Percentiles rank a stretch among this genome's conserved stretches.
Conservation (phyloP, 2,113 vertebrate genomes). For the Eretmochelys imbricata region DNA sequence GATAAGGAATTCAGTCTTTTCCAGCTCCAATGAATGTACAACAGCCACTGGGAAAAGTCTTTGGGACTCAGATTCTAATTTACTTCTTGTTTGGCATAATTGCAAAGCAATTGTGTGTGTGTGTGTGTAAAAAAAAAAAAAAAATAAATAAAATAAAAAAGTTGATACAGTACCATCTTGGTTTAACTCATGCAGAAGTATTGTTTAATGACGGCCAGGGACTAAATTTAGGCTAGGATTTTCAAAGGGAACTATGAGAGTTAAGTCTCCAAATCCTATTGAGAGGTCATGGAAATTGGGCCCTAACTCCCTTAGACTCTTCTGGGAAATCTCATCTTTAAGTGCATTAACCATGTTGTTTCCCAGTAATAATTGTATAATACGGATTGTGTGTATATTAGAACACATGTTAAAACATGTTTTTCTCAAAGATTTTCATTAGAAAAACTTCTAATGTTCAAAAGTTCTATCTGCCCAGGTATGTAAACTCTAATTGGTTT, state of each 20-base stretch:
- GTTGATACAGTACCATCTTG: background rate
- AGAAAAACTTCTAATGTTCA: background rate
- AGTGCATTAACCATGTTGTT: background rate
- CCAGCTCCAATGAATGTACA: constrained; percentile 66
- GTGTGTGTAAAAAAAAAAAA: fast-evolving
- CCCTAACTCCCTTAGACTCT: background rate
- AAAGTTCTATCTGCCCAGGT: background rate
- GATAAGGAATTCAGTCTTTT: constrained; percentile 76
- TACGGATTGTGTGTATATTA: background rate
- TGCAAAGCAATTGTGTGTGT: constrained; percentile 24
- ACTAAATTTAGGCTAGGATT: background rate
- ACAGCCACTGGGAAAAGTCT: constrained; percentile 68
- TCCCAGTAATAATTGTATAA: background rate
- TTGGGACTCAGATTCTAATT: constrained; percentile 49
- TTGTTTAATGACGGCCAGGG: background rate
- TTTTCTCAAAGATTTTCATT: background rate
- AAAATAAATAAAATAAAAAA: background rate
- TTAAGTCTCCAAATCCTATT: background rate
- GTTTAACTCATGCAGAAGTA: background rate
- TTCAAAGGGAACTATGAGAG: background rate
- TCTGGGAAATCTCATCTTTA: background rate
- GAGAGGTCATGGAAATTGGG: background rate
- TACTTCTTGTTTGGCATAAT: constrained; percentile 32
- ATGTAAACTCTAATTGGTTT: background rate
- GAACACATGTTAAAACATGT: background rate